A percentile compares a stretch with the other conserved stretches of the same genome.
These are phyloP conservation scores for Pemphigus obesinymphae DNA, from an alignment of 1,140 invertebrate species.

Conservation along the genomic window DNA sequence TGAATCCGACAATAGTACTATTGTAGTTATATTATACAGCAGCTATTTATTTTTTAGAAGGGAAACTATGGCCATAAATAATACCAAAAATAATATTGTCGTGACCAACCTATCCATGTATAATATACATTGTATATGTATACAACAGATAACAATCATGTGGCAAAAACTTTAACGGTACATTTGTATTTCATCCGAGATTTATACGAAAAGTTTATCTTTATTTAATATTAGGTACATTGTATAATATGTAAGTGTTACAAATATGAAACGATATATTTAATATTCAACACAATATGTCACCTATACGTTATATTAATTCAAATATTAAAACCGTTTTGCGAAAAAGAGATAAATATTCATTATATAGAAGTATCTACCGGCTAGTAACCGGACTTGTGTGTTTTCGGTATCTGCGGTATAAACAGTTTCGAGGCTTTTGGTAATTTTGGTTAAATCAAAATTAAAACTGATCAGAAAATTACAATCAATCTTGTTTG, in stretches of 20 bases:
- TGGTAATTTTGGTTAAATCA: no score
- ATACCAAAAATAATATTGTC: not conserved
- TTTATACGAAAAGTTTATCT: constrained; percentile 20
- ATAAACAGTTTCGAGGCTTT: no score
- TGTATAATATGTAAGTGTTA: not conserved
- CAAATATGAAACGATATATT: not conserved
- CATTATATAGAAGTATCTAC: no score
- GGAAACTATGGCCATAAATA: not conserved
- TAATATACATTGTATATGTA: not conserved
- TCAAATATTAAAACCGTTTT: no score
- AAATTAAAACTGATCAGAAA: no score
- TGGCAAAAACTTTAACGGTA: constrained; percentile 8
- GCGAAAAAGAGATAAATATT: no score
- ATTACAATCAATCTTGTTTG: no score
- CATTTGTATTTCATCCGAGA: constrained; percentile 6
- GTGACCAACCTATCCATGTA: not conserved
- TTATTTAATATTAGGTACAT: not conserved
- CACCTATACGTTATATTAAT: no score
- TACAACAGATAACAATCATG: constrained; percentile 11
- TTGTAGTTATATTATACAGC: no score
- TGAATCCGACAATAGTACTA: not conserved
- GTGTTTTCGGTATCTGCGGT: no score
- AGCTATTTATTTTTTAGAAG: not conserved
- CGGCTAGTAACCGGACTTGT: no score
- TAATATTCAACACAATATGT: not conserved